A percentile compares a stretch with the other conserved stretches of the same genome.
phyloP scores from a whole-genome alignment of 2,888 invertebrate genomes.

The Scaptomyza tumidula region DNA sequence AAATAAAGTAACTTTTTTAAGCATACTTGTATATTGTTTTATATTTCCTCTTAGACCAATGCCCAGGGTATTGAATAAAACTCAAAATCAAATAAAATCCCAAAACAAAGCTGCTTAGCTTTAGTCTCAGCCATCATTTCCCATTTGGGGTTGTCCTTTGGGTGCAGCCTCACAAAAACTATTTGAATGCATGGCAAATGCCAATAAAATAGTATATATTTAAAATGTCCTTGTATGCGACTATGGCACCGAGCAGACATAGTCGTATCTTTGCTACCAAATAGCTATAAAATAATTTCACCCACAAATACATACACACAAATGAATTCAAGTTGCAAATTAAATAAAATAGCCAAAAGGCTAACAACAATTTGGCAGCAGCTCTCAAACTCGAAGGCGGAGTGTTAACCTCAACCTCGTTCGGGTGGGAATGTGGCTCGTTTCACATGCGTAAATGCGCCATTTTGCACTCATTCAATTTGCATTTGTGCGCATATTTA shows the following conservation, averaged over 20 bases:
- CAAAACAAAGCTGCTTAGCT: slow-evolving; percentile 20
- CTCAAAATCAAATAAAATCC: slow-evolving; percentile 44
- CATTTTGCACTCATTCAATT: slow-evolving; percentile 79
- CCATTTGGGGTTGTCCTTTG: slow-evolving; percentile 3
- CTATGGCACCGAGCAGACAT: slow-evolving; percentile 40
- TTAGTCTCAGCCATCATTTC: not conserved
- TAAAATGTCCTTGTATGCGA: slow-evolving; percentile 58
- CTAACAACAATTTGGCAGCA: slow-evolving; percentile 32
- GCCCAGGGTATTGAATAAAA: slow-evolving; percentile 10
- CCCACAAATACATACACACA: slow-evolving; percentile 74
- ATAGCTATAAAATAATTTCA: slow-evolving; percentile 82
- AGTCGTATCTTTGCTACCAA: slow-evolving; percentile 48
- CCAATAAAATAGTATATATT: slow-evolving; percentile 41
- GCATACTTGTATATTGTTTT: too few species aligned
- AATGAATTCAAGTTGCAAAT: slow-evolving; percentile 68
- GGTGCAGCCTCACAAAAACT: slow-evolving; percentile 16
- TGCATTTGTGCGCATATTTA: slow-evolving; percentile 79
- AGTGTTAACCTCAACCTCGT: slow-evolving; percentile 12
- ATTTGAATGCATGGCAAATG: slow-evolving; percentile 46
- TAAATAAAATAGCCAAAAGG: slow-evolving; percentile 70
- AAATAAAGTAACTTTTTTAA: too few species aligned
- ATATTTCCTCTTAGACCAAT: not conserved
- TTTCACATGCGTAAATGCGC: slow-evolving; percentile 72
- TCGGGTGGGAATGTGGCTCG: slow-evolving; percentile 19
- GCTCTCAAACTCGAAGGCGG: slow-evolving; percentile 8